A percentile compares a stretch with the other conserved stretches of the same genome.
Conservation (phyloP, 64 coral and sea anemone species). For the Montipora foliosa region DNA sequence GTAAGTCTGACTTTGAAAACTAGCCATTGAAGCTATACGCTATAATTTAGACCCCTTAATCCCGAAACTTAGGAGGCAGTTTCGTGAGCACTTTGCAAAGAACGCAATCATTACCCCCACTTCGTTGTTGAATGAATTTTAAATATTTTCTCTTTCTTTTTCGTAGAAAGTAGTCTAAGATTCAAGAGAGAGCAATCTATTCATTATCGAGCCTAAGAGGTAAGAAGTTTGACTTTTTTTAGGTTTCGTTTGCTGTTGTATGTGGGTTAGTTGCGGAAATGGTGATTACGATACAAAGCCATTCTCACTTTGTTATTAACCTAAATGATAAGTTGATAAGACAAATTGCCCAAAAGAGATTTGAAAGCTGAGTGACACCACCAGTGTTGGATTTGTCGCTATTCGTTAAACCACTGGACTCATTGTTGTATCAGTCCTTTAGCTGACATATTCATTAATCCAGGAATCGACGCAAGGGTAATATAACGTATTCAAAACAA, state of each 20-base stretch:
- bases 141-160: not conserved
- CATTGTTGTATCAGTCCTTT: not conserved
- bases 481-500: constrained; percentile 12
- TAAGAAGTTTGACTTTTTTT: not conserved
- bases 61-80: not conserved
- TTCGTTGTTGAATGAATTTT: not conserved
- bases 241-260: no score
- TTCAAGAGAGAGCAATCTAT: not conserved
- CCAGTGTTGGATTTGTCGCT: no score
- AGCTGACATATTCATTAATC: not conserved
- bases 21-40: not conserved
- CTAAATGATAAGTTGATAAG: no score
- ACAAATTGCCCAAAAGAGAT: no score
- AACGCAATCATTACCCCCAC: not conserved
- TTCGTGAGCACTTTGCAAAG: not conserved
- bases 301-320: no score
- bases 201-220: not conserved
- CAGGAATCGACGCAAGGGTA: not conserved
- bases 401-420: no score
- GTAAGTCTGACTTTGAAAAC: not conserved
- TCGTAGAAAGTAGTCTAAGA: not conserved
- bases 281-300: no score
- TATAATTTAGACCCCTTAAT: not conserved
- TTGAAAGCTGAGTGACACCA: no score
- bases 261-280: no score